These are phyloP conservation scores for Pseudobourletiella spinata DNA, from an alignment of 1,140 invertebrate species.

Conservation along the genomic window DNA sequence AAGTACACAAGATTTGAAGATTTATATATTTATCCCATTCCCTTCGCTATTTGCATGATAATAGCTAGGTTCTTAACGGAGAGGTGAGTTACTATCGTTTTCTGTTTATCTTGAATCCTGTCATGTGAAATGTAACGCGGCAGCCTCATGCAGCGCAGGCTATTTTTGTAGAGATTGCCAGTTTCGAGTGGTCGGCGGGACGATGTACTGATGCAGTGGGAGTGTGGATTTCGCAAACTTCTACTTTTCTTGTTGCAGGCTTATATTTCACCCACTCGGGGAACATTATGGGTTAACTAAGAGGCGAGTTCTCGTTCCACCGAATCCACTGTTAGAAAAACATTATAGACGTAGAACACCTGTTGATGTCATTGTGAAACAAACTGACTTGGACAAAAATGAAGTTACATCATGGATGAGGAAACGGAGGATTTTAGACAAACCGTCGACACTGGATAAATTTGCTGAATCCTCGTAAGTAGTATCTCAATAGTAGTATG, in stretches of 20 bases:
- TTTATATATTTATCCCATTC: conserved; percentile 61
- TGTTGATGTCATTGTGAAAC: conserved; percentile 47
- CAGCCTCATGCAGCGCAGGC: too few species aligned
- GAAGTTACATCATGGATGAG: conserved; percentile 86
- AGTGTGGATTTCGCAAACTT: too few species aligned
- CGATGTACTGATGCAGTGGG: too few species aligned
- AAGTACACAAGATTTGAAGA: conserved; percentile 72
- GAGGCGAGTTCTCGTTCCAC: conserved; percentile 46
- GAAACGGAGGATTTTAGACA: conserved; percentile 67
- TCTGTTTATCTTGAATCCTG: neutral
- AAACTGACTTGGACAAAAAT: conserved; percentile 74
- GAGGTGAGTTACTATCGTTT: conserved; percentile 51
- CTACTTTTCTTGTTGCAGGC: conserved; percentile 47
- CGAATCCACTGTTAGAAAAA: conserved; percentile 60
- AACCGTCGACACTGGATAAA: conserved; percentile 78
- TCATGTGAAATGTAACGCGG: too few species aligned
- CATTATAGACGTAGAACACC: neutral
- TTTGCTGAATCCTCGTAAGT: conserved; percentile 73
- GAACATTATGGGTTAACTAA: conserved; percentile 66
- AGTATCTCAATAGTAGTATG: neutral
- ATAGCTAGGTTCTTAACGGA: conserved; percentile 65
- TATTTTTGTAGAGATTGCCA: too few species aligned
- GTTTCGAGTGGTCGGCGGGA: too few species aligned
- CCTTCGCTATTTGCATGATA: conserved; percentile 66
- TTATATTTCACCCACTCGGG: conserved; percentile 65